These are phyloP conservation scores for Psettodes erumei DNA, from an alignment of 2,113 vertebrate genomes.

Conservation along the genomic window DNA sequence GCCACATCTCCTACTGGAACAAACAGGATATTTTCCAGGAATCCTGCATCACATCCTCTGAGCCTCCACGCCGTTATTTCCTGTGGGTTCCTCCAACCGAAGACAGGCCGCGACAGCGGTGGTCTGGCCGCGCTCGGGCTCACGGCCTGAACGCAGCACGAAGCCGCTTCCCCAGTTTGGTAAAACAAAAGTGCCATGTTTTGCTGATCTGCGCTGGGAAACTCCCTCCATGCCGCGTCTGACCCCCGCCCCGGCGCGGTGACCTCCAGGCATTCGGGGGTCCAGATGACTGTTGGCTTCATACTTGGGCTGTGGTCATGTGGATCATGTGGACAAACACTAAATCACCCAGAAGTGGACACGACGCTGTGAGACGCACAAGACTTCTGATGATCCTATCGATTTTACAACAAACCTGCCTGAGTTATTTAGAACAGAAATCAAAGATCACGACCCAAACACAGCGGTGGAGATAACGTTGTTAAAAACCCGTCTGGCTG, in stretches of 20 bases:
- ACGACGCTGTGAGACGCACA: no score
- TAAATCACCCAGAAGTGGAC: constrained; percentile 34
- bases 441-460: no score
- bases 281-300: constrained; percentile 49
- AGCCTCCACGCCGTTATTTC: constrained; percentile 28
- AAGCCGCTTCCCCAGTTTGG: neutral
- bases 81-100: constrained; percentile 1
- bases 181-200: constrained; percentile 33
- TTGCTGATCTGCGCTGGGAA: constrained; percentile 18
- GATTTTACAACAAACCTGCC: neutral
- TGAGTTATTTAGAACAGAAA: neutral
- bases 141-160: constrained; percentile 1
- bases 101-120: neutral
- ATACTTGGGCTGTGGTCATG: constrained; percentile 37
- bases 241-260: neutral
- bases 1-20: neutral
- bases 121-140: constrained; percentile 18
- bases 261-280: constrained; percentile 39
- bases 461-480: no score
- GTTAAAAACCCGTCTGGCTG: neutral
- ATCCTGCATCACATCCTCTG: constrained; percentile 16
- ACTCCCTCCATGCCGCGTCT: constrained; percentile 15
- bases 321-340: constrained; percentile 54
- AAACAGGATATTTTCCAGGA: neutral
- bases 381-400: neutral